Evolutionary conservation across 2,797 vertebrate genomes (phyloP).

Genomic region (Epinephelus awoara): DNA sequence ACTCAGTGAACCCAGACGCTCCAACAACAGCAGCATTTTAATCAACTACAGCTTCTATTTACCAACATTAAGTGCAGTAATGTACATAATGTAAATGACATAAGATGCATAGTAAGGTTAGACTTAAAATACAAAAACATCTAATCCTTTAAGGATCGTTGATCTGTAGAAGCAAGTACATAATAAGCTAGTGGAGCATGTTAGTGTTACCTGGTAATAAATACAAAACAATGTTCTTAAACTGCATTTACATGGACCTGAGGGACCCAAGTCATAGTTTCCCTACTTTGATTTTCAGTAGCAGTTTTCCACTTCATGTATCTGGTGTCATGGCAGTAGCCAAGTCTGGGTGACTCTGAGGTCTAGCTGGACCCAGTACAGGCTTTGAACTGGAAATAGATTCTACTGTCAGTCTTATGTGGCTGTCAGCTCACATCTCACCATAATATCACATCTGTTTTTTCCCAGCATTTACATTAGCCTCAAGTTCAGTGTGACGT

Average conservation of each 20-base stretch:
- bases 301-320: slow-evolving; percentile 12
- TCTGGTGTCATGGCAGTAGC: slow-evolving; percentile 28
- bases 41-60: slow-evolving; percentile 57
- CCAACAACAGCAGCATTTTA: slow-evolving; percentile 53
- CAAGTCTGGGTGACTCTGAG: slow-evolving; percentile 34
- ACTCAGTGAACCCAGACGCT: slow-evolving; percentile 29
- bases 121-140: slow-evolving; percentile 67
- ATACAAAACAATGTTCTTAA: slow-evolving; percentile 44
- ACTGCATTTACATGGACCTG: slow-evolving; percentile 54
- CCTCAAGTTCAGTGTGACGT: slow-evolving; percentile 11
- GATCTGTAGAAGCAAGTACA: slow-evolving; percentile 50
- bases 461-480: slow-evolving; percentile 25
- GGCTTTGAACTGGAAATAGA: slow-evolving; percentile 9
- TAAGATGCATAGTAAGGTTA: slow-evolving; percentile 66
- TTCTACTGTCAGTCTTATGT: slow-evolving; percentile 22
- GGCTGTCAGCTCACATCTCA: neutral
- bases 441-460: neutral
- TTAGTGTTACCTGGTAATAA: slow-evolving; percentile 59
- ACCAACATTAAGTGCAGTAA: slow-evolving; percentile 48
- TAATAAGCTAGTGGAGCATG: slow-evolving; percentile 41
- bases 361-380: slow-evolving; percentile 18
- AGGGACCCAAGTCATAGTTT: slow-evolving; percentile 59
- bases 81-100: slow-evolving; percentile 49
- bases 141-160: slow-evolving; percentile 62
- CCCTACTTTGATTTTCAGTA: slow-evolving; percentile 43